Evolutionary conservation across 1,140 invertebrate genomes (phyloP).

Genomic region (Gonioctena quinquepunctata): DNA sequence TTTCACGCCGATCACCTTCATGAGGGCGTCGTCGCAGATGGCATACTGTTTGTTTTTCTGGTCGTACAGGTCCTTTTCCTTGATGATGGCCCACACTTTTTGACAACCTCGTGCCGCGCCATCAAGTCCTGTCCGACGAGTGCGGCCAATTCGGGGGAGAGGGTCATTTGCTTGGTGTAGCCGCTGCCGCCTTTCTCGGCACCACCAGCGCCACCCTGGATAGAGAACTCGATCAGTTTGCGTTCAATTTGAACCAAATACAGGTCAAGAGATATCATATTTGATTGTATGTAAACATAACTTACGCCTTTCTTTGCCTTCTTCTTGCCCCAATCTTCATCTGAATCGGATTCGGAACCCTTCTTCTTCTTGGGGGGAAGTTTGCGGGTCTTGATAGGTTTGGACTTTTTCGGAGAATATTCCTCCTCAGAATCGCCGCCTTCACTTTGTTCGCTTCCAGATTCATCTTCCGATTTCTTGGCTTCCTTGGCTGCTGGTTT

Average conservation of each 20-base stretch:
- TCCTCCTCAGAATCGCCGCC: slow-evolving; percentile 71
- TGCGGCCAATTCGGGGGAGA: slow-evolving; percentile 84
- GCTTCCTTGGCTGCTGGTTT: slow-evolving; percentile 62
- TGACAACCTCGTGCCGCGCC: slow-evolving; percentile 91
- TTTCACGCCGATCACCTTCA: slow-evolving; percentile 87
- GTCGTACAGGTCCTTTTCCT: slow-evolving; percentile 89
- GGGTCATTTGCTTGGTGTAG: slow-evolving; percentile 78
- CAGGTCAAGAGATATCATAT: not conserved
- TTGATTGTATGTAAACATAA: too few species aligned
- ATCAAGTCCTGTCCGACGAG: slow-evolving; percentile 84
- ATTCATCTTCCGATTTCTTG: slow-evolving; percentile 65
- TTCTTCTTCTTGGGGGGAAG: slow-evolving; percentile 67
- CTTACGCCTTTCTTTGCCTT: slow-evolving; percentile 57
- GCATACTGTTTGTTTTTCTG: slow-evolving; percentile 93
- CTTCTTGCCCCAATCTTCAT: slow-evolving; percentile 77
- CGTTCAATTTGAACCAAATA: not conserved
- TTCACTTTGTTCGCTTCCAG: slow-evolving; percentile 64
- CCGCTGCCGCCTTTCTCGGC: slow-evolving; percentile 67
- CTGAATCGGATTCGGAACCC: slow-evolving; percentile 74
- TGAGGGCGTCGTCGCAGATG: slow-evolving; percentile 88
- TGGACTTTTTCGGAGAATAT: slow-evolving; percentile 67
- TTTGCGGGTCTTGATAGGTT: slow-evolving; percentile 56
- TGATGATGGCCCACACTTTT: slow-evolving; percentile 90
- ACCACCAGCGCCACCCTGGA: slow-evolving; percentile 30
- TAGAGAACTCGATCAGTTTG: not conserved